Base-by-base conservation (phyloP, 2,888 invertebrate genomes). In the Leptopilina myrica region DNA sequence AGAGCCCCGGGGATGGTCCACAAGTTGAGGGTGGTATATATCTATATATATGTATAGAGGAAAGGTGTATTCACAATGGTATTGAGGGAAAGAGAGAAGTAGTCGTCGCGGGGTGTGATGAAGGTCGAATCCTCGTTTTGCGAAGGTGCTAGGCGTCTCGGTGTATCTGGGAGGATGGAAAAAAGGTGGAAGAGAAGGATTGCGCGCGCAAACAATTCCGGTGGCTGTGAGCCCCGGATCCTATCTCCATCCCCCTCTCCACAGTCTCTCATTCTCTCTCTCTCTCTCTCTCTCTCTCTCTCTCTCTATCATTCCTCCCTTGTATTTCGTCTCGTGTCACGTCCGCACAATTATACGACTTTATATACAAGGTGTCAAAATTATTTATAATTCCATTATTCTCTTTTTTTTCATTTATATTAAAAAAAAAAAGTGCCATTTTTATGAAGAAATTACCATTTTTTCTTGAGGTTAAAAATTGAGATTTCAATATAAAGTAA, bases 221-320 rank as follows among this genome's bases (percentile, higher is more conserved):
- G 73, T 33, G 56, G 33, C 73, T 56, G 33, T 53, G 73, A 73
- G 73, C 73, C 73, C 69, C 73, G 73, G 73, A 73, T 73, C 73
- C 73, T 73, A 4, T 49, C 49, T 11, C 20, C 46, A 15, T 20
- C 15, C n/a, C 66, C n/a, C 46, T 46, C 9, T 46, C 9, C n/a
- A n/a, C n/a, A n/a, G n/a, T n/a, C n/a, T n/a, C n/a, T n/a, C n/a
- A n/a, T n/a, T n/a, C n/a, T n/a, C n/a, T n/a, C n/a, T 66, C 65
- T n/a, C 43, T n/a, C 40, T n/a, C 65, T 43, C 46, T 46, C 9
- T 46, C 9, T 65, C 14, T 9, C 15, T 20, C 8, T 67, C 15
- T 15, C 1, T 20, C 46, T 49, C 7, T 43, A 46, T 12, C 56
- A 46, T 11, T 26, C 20, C 59, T 56, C 15, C 59, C 59, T 15